Percentiles rank a stretch among this genome's conserved stretches.
These are phyloP conservation scores for Phalacrocorax pelagicus DNA, from an alignment of 2,113 vertebrate species.

Conservation along the genomic window DNA sequence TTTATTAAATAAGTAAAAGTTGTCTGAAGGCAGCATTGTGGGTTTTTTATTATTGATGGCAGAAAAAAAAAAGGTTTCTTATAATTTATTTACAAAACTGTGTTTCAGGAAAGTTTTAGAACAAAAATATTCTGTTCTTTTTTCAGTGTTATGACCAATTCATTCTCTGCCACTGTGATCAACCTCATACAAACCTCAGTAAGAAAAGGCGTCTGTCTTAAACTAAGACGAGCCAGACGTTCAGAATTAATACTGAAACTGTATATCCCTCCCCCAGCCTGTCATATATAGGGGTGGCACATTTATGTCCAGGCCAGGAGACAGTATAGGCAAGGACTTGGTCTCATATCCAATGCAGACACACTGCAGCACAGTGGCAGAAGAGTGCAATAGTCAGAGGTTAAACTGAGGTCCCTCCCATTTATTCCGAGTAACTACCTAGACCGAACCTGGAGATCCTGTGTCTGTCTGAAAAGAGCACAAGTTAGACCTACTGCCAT, in stretches of 20 bases:
- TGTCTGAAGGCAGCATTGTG: slow-evolving; percentile 45
- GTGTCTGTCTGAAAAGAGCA: neutral
- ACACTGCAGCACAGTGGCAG: neutral
- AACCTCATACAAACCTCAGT: neutral
- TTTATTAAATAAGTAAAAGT: slow-evolving; percentile 70
- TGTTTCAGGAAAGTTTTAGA: neutral
- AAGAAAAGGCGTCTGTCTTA: neutral
- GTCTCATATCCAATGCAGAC: neutral
- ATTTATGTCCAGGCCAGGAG: neutral
- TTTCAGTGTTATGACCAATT: neutral
- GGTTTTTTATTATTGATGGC: slow-evolving; percentile 17
- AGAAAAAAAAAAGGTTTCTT: slow-evolving; percentile 26
- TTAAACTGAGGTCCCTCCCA: slow-evolving; percentile 4
- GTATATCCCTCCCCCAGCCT: neutral
- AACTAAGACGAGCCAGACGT: slow-evolving; percentile 17
- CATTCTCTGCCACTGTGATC: neutral
- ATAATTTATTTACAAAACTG: slow-evolving; percentile 7
- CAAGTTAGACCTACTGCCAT: neutral
- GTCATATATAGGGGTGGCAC: neutral
- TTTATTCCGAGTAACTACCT: neutral
- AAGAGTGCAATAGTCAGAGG: neutral
- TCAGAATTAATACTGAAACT: slow-evolving; percentile 12
- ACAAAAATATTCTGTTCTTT: neutral
- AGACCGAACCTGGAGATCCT: neutral
- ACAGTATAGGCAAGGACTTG: neutral